Evolutionary conservation across 2,797 vertebrate species (phyloP).

Genomic region (Lacerta agilis): DNA sequence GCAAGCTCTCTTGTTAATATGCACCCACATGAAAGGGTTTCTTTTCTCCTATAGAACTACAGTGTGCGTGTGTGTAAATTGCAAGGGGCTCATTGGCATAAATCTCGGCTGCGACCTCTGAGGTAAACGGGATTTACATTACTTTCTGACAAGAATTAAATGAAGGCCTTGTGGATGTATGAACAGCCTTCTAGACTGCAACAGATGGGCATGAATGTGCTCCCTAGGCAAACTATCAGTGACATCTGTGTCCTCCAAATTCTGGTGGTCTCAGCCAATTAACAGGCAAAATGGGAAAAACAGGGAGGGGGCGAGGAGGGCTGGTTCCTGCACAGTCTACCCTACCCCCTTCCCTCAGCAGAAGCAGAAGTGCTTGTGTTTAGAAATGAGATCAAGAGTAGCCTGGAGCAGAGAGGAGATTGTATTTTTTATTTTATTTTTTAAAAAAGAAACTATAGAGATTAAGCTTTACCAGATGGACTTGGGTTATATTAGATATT

Average conservation of each 20-base stretch:
- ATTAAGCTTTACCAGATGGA: slow-evolving; percentile 21
- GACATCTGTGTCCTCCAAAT: slow-evolving; percentile 88
- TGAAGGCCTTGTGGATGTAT: slow-evolving; percentile 86
- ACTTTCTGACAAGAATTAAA: slow-evolving; percentile 90
- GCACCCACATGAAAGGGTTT: slow-evolving; percentile 84
- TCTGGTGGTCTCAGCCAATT: slow-evolving; percentile 88
- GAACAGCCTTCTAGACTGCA: slow-evolving; percentile 85
- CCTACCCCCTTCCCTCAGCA: slow-evolving; percentile 54
- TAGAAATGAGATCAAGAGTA: slow-evolving; percentile 78
- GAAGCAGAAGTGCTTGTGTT: slow-evolving; percentile 78
- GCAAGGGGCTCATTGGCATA: slow-evolving; percentile 85
- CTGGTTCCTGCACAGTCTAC: slow-evolving; percentile 56
- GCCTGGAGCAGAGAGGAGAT: slow-evolving; percentile 68
- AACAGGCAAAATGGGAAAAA: slow-evolving; percentile 69
- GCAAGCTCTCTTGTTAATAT: slow-evolving; percentile 86
- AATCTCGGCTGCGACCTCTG: slow-evolving; percentile 85
- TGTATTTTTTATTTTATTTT: slow-evolving; percentile 40
- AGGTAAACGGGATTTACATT: slow-evolving; percentile 89
- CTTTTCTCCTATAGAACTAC: slow-evolving; percentile 84
- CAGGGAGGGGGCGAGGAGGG: slow-evolving; percentile 37
- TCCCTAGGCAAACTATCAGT: slow-evolving; percentile 86
- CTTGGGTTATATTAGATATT: slow-evolving; percentile 41
- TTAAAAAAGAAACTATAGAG: neutral
- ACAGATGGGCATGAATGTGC: slow-evolving; percentile 88
- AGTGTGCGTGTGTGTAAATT: slow-evolving; percentile 79